Conservation (phyloP, 2,888 invertebrate genomes). For the Diachrysia chrysitis region DNA sequence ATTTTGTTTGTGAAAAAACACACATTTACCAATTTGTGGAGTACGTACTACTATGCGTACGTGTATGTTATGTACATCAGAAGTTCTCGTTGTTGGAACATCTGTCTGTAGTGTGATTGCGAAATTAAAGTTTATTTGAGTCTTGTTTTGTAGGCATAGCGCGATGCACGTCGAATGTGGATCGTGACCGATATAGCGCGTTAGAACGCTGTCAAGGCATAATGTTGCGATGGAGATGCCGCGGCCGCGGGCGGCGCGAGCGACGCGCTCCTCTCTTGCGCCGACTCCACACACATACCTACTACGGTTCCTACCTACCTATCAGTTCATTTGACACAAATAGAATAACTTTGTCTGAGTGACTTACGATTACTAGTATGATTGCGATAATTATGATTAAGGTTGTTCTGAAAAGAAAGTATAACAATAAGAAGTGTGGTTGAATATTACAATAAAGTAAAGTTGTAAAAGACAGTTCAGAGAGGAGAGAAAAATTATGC, state of each 20-base stretch:
- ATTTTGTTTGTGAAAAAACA: background rate
- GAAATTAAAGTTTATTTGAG: slow-evolving; percentile 54
- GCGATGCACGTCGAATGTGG: slow-evolving; percentile 47
- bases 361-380: too few relatives aligned
- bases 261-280: background rate
- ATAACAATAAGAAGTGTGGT: too few relatives aligned
- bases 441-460: too few relatives aligned
- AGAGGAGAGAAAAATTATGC: too few relatives aligned
- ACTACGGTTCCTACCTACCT: background rate
- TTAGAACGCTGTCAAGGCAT: slow-evolving; percentile 51
- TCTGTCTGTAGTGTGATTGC: slow-evolving; percentile 34
- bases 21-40: too few relatives aligned
- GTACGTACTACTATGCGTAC: too few relatives aligned
- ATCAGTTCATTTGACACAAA: slow-evolving; percentile 8
- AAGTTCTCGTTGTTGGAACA: background rate
- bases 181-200: slow-evolving; percentile 56
- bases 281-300: background rate
- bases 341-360: slow-evolving; percentile 19
- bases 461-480: too few relatives aligned
- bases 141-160: slow-evolving; percentile 48
- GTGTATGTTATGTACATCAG: background rate
- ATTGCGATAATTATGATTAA: too few relatives aligned
- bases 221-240: slow-evolving; percentile 23
- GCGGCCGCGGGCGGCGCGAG: background rate
- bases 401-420: too few relatives aligned